A percentile compares a stretch with the other conserved stretches of the same genome.
Conservation (phyloP, 23 tunicate genomes). For the Ciona savignyi region DNA sequence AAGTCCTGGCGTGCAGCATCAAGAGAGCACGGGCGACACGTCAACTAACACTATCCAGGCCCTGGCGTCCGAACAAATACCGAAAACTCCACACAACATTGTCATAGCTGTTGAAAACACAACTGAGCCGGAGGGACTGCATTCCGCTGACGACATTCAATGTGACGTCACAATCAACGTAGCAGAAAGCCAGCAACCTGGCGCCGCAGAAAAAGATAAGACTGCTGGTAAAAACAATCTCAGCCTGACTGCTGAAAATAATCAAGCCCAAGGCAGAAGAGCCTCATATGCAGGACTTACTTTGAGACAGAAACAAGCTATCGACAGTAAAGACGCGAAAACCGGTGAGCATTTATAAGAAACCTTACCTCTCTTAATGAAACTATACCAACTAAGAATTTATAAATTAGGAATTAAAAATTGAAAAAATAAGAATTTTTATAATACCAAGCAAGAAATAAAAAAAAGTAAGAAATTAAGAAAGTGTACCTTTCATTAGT, state of each 20-base stretch:
- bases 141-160: background rate
- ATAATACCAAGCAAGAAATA: too few species aligned
- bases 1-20: slow-evolving; percentile 8
- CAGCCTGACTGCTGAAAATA: background rate
- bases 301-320: slow-evolving; percentile 4
- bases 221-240: background rate
- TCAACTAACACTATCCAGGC: slow-evolving; percentile 2
- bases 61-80: background rate
- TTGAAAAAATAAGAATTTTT: too few species aligned
- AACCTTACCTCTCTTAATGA: too few species aligned
- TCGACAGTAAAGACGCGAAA: too few species aligned
- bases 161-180: slow-evolving; percentile 12
- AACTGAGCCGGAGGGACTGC: background rate
- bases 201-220: background rate
- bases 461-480: too few species aligned
- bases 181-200: background rate
- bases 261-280: slow-evolving; percentile 7
- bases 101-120: background rate
- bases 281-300: slow-evolving; percentile 41
- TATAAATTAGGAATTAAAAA: too few species aligned
- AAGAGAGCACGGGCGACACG: background rate
- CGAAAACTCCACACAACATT: background rate
- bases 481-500: too few species aligned
- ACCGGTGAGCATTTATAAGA: too few species aligned
- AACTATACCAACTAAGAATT: too few species aligned